phyloP scores from a whole-genome alignment of 2,888 invertebrate species.

The Stenoptilia bipunctidactyla region DNA sequence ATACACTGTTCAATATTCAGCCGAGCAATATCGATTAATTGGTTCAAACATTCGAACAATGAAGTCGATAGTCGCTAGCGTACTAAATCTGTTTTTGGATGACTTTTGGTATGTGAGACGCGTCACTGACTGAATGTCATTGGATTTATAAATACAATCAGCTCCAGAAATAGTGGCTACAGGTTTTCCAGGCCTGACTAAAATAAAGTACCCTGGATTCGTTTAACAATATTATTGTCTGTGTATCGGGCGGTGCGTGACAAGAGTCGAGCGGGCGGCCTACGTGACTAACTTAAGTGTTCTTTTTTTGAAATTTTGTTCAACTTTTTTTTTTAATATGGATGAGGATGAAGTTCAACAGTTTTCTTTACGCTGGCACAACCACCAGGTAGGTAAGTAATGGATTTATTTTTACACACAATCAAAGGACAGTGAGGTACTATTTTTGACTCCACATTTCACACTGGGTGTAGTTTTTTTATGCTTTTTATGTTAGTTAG shows the following conservation, averaged over 20 bases:
- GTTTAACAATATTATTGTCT: conserved; percentile 70
- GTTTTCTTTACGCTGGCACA: conserved; percentile 89
- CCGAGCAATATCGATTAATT: conserved; percentile 27
- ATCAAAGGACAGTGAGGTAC: conserved; percentile 17
- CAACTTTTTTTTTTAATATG: conserved; percentile 39
- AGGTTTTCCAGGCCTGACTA: conserved; percentile 71
- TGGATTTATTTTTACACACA: conserved; percentile 36
- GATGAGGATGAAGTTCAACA: conserved; percentile 78
- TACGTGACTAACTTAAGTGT: conserved; percentile 29
- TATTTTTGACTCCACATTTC: conserved; percentile 5
- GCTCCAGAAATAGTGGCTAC: conserved; percentile 73
- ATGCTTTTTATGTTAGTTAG: too few relatives aligned
- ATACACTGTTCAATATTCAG: not conserved
- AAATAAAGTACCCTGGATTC: conserved; percentile 72
- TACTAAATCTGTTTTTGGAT: conserved; percentile 70
- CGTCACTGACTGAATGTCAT: conserved; percentile 69
- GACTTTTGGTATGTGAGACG: conserved; percentile 66
- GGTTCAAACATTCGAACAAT: conserved; percentile 49
- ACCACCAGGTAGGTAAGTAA: conserved; percentile 78
- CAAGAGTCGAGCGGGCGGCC: conserved; percentile 31
- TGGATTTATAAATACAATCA: conserved; percentile 71
- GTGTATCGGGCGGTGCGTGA: conserved; percentile 34
- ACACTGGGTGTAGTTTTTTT: not conserved
- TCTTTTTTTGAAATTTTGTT: conserved; percentile 29
- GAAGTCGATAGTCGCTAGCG: conserved; percentile 54